Evolutionary conservation across 2,113 vertebrate genomes (phyloP).

Genomic region (Paradisaea rubra): DNA sequence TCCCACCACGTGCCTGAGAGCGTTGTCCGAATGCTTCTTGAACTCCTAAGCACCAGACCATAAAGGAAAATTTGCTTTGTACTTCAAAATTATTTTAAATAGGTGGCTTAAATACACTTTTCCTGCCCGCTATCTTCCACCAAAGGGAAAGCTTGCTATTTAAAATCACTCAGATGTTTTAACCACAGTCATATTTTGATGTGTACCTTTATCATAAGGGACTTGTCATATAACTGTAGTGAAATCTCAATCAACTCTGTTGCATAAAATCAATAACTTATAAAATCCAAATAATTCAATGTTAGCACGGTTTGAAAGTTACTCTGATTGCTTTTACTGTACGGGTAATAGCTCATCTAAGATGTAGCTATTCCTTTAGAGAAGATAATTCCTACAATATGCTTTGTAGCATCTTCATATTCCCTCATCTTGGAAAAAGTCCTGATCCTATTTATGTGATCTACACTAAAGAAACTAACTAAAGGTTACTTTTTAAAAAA

Average conservation of each 20-base stretch:
- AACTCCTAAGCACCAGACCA: background rate
- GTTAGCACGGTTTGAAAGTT: background rate
- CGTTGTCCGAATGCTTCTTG: accelerated
- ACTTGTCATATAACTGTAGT: background rate
- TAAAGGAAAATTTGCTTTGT: background rate
- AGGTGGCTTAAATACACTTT: background rate
- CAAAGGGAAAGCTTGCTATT: background rate
- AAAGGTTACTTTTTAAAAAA: background rate
- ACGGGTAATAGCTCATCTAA: background rate
- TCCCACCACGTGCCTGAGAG: background rate
- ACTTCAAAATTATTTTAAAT: background rate
- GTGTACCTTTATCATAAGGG: background rate
- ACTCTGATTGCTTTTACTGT: background rate
- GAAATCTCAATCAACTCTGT: background rate
- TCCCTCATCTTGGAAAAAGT: background rate
- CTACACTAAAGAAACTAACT: background rate
- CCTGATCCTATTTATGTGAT: background rate
- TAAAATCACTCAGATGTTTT: background rate
- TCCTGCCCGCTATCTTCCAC: background rate
- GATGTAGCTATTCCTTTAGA: background rate
- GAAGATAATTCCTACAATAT: background rate
- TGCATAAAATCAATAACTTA: background rate
- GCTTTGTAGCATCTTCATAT: background rate
- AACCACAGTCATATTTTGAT: background rate
- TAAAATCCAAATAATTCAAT: background rate